Evolutionary conservation across 1,140 invertebrate genomes (phyloP), one percentile per base, ranked within the genome.

Genomic region (Drosophila teissieri): DNA sequence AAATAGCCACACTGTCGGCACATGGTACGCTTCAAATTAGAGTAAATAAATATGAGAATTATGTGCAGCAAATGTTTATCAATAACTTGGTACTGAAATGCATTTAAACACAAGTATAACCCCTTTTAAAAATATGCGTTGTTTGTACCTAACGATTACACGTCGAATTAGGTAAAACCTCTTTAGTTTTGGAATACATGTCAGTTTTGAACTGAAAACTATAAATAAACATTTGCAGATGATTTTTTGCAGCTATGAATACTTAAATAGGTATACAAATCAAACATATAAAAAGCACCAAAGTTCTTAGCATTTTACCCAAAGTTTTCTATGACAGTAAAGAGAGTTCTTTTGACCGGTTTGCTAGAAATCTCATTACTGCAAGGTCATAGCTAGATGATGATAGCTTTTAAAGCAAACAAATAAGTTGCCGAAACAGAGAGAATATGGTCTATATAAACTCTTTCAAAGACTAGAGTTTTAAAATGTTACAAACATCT

Each of bases 281-380:
- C 1, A 1, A 24, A 14, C 12, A 24, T 46, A 22, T 31, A 24
- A 31, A 31, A 31, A 27, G 6, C 14, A n/a, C 1, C 46, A 27
- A 15, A 24, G 45, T 8, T 15, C 31, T 51, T 15, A 6, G 11
- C 10, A 51, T 51, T 34, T 17, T 3, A 7, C 8, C 4, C 27
- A 4, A 51, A 34, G 15, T 4, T 51, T 51, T n/a, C 27, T 15
- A 11, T 31, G n/a, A 34, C 24, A 11, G 24, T 3, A 31, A 2
- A 2, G 15, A n/a, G n/a, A 34, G 10, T 31, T 31, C 8, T 24
- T 49, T 11, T 51, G 2, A 12, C 24, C 46, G 14, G 14, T 27
- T 48, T n/a, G 27, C 22, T 27, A 48, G n/a, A n/a, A 24, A 48
- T 48, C 45, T 46, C 5, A 14, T 49, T 51, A 51, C 48, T 34